Evolutionary conservation across 2,113 vertebrate genomes (phyloP).

Genomic region (Aldabrachelys gigantea): DNA sequence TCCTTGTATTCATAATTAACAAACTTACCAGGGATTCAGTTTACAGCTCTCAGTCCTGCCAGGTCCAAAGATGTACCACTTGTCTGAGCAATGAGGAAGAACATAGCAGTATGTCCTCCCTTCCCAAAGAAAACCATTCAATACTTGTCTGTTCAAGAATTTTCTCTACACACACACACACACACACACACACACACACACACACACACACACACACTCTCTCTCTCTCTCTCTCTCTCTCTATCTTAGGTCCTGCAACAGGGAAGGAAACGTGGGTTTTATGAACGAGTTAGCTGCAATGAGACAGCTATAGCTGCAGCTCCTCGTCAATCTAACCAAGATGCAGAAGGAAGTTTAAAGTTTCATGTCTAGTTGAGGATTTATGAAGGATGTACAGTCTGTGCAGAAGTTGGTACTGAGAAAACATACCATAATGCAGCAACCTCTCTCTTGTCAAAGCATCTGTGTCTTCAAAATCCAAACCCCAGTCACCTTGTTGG

Average conservation of each 20-base stretch:
- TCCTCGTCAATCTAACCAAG: background rate
- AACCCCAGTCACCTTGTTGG: conserved; percentile 50
- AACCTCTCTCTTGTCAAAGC: conserved; percentile 36
- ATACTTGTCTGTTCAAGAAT: background rate
- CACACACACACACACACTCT: no score
- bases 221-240: no score
- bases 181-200: no score
- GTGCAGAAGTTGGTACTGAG: background rate
- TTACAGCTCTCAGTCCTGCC: background rate
- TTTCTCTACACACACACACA: background rate
- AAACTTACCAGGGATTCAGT: background rate
- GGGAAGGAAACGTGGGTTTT: background rate
- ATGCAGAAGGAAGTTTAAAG: conserved; percentile 8
- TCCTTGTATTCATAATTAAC: conserved; percentile 2
- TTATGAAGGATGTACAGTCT: background rate
- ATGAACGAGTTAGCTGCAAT: background rate
- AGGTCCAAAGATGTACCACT: background rate
- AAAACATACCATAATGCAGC: rapidly evolving
- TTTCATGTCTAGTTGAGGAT: background rate
- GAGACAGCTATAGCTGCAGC: background rate
- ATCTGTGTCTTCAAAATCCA: conserved; percentile 53
- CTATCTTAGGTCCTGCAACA: background rate
- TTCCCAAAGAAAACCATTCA: background rate
- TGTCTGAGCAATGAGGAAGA: background rate
- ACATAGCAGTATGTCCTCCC: background rate